These are phyloP conservation scores for Vandiemenella viatica DNA, from an alignment of 2,888 invertebrate species.

Conservation along the genomic window DNA sequence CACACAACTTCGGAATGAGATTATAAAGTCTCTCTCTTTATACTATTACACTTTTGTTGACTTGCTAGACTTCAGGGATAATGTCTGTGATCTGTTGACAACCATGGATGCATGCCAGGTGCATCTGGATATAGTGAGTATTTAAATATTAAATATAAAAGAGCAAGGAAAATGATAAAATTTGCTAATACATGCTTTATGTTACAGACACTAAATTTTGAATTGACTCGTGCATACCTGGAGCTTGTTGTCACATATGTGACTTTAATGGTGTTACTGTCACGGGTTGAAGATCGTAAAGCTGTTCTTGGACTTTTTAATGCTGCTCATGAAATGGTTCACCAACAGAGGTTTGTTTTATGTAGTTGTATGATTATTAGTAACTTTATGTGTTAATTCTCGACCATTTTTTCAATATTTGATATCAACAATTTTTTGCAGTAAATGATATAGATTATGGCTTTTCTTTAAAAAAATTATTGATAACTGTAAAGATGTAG, in stretches of 20 bases:
- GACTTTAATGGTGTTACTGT: constrained; percentile 91
- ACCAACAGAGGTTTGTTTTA: constrained; percentile 64
- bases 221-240: constrained; percentile 87
- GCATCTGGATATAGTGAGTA: constrained; percentile 68
- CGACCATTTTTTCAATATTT: too few relatives aligned
- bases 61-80: constrained; percentile 91
- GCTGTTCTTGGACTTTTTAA: constrained; percentile 93
- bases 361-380: constrained; percentile 4
- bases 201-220: constrained; percentile 70
- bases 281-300: constrained; percentile 94
- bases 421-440: too few relatives aligned
- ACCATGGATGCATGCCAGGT: constrained; percentile 95
- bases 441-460: too few relatives aligned
- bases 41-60: constrained; percentile 99
- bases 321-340: constrained; percentile 91
- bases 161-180: neutral
- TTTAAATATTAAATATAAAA: neutral
- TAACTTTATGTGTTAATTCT: too few relatives aligned
- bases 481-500: too few relatives aligned
- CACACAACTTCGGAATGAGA: constrained; percentile 75
- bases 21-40: constrained; percentile 87
- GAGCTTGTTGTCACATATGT: constrained; percentile 90
- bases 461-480: too few relatives aligned
- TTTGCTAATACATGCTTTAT: neutral
- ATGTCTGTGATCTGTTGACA: constrained; percentile 78